phyloP scores from a whole-genome alignment of 2,113 vertebrate species.

The Phodopus roborovskii region DNA sequence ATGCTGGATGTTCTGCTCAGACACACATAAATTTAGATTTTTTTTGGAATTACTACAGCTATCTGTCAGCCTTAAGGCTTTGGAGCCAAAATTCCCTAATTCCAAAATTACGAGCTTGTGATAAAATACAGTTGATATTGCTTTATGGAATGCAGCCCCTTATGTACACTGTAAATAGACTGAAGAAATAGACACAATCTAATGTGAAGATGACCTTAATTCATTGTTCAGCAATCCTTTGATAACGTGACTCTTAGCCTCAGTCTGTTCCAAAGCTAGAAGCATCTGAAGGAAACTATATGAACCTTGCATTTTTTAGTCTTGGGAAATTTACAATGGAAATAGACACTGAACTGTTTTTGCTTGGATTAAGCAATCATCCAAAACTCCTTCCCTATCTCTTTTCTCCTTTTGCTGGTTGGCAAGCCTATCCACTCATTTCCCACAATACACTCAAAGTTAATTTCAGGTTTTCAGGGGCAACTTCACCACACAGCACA shows the following conservation, averaged over 20 bases:
- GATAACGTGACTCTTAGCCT: slow-evolving; percentile 36
- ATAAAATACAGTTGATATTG: slow-evolving; percentile 66
- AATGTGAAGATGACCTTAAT: slow-evolving; percentile 29
- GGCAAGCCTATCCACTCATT: background rate
- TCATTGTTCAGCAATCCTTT: slow-evolving; percentile 9
- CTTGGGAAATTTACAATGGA: slow-evolving; percentile 72
- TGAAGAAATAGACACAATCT: slow-evolving; percentile 9
- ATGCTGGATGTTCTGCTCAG: slow-evolving; percentile 73
- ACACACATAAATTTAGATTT: slow-evolving; percentile 78
- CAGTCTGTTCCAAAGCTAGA: slow-evolving; percentile 49
- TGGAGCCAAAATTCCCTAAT: slow-evolving; percentile 77
- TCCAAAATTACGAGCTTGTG: slow-evolving; percentile 74
- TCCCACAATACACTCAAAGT: background rate
- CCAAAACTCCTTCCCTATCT: background rate
- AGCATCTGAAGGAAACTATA: slow-evolving; percentile 67
- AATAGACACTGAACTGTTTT: slow-evolving; percentile 59
- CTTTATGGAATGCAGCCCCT: slow-evolving; percentile 46
- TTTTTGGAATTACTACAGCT: slow-evolving; percentile 81
- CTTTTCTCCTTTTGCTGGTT: slow-evolving; percentile 56
- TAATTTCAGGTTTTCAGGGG: slow-evolving; percentile 25
- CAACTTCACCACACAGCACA: background rate
- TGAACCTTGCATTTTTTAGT: slow-evolving; percentile 63
- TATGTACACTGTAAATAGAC: slow-evolving; percentile 20
- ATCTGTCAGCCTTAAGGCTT: slow-evolving; percentile 76
- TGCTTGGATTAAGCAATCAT: slow-evolving; percentile 35